phyloP scores from a whole-genome alignment of 2,113 vertebrate genomes.

The Ovibos moschatus region DNA sequence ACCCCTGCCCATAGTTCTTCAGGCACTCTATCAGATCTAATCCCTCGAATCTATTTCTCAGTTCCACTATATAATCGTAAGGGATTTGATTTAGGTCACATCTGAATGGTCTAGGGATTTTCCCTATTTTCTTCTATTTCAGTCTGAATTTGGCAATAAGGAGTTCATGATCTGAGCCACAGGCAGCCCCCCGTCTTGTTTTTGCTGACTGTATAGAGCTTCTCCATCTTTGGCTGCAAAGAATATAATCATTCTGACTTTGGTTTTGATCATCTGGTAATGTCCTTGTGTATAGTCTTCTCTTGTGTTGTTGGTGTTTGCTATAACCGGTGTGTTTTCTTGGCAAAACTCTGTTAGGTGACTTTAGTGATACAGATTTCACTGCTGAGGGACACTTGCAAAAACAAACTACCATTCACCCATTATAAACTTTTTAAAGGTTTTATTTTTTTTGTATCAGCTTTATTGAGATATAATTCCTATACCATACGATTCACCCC shows the following conservation, averaged over 20 bases:
- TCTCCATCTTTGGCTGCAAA: background rate
- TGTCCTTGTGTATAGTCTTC: background rate
- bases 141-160: background rate
- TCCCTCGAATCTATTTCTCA: background rate
- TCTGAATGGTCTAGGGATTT: background rate
- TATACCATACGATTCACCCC: background rate
- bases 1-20: fast-evolving
- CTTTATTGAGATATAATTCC: background rate
- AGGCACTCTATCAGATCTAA: background rate
- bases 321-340: background rate
- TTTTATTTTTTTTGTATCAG: background rate
- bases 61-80: background rate
- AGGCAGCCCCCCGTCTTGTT: background rate
- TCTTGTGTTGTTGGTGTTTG: background rate
- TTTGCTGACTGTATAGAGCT: background rate
- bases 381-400: background rate
- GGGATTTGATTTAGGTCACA: background rate
- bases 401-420: background rate
- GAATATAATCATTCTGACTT: background rate
- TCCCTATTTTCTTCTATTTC: background rate
- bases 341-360: background rate
- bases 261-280: background rate
- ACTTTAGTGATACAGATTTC: background rate
- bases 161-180: background rate
- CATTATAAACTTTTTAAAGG: background rate